Conservation (phyloP, 2,888 invertebrate genomes). For the Ormyrus pomaceus region DNA sequence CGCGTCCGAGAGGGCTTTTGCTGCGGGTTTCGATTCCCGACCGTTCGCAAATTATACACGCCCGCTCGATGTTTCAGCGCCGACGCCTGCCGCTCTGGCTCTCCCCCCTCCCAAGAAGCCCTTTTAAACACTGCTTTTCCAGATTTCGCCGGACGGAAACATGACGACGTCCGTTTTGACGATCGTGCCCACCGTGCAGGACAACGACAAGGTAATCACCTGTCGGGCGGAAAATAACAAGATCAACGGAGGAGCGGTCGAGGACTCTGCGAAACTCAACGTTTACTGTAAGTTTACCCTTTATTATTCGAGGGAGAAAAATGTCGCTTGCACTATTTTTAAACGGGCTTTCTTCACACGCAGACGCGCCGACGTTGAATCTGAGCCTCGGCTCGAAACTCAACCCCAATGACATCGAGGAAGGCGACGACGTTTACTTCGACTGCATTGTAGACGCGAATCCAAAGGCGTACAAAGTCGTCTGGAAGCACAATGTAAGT, state of each 20-base stretch:
- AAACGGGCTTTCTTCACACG: neutral
- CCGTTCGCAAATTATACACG: constrained; percentile 30
- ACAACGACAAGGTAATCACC: constrained; percentile 87
- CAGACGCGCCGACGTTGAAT: constrained; percentile 84
- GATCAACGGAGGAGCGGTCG: constrained; percentile 84
- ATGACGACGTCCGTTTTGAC: constrained; percentile 86
- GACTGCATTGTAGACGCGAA: constrained; percentile 88
- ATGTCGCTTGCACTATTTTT: constrained; percentile 40
- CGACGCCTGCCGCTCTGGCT: neutral
- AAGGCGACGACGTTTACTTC: constrained; percentile 88
- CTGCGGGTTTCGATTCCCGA: neutral
- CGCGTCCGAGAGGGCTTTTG: neutral
- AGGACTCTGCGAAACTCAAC: constrained; percentile 88
- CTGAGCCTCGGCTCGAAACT: constrained; percentile 85
- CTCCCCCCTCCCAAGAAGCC: neutral
- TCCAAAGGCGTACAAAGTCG: constrained; percentile 86
- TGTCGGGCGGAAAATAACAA: constrained; percentile 89
- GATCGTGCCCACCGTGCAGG: constrained; percentile 85
- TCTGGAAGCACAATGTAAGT: constrained; percentile 90
- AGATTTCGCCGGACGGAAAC: constrained; percentile 90
- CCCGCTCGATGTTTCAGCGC: constrained; percentile 12
- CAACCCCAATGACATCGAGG: constrained; percentile 87
- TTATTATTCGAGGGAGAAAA: neutral
- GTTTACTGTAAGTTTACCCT: constrained; percentile 86
- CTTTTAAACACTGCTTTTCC: constrained; percentile 61